phyloP scores from a whole-genome alignment of 2,797 vertebrate genomes.

The Heterohyrax brucei region DNA sequence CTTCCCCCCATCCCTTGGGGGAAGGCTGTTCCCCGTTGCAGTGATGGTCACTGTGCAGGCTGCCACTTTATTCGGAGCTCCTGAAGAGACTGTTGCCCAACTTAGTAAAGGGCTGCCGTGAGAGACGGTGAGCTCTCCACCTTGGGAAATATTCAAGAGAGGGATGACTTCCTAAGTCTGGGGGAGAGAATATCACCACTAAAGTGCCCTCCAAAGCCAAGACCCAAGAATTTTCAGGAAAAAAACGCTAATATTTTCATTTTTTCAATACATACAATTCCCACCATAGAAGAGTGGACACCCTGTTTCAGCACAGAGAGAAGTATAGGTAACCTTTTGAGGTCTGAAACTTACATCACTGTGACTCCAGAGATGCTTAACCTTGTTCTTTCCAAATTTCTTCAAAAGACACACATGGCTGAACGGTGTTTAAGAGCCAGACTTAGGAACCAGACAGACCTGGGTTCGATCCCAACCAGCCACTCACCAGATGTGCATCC shows the following conservation, averaged over 20 bases:
- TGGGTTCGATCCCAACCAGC: background rate
- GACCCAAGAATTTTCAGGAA: slow-evolving; percentile 1
- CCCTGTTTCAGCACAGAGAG: background rate
- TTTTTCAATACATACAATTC: background rate
- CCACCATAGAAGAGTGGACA: background rate
- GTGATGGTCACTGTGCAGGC: background rate
- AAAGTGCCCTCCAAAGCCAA: slow-evolving; percentile 9
- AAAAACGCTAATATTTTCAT: background rate
- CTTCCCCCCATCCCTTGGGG: background rate
- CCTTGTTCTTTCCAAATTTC: background rate
- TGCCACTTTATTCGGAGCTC: background rate
- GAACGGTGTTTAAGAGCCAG: background rate
- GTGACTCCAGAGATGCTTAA: background rate
- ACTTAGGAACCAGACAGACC: background rate
- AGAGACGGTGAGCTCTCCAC: background rate
- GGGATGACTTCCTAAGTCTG: background rate
- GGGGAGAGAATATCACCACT: background rate
- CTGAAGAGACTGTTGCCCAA: background rate
- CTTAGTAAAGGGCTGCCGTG: background rate
- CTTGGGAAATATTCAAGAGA: slow-evolving; percentile 13
- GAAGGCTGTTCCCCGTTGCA: background rate
- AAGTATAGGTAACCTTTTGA: background rate
- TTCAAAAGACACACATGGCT: background rate
- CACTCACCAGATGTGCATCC: background rate
- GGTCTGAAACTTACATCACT: background rate